phyloP scores from a whole-genome alignment of 2,113 vertebrate genomes.

The Sprattus sprattus region DNA sequence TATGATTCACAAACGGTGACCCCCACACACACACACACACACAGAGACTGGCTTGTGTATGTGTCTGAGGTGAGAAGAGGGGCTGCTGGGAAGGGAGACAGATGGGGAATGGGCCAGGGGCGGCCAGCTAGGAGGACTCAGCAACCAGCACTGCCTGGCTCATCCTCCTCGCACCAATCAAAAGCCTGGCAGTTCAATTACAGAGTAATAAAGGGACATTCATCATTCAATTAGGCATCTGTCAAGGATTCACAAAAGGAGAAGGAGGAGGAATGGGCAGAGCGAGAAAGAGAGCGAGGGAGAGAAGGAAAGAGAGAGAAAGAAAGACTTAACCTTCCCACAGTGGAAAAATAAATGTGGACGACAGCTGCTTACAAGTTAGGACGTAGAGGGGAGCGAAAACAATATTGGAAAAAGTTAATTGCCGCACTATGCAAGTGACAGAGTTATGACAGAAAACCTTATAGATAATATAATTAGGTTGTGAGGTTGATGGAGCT shows the following conservation, averaged over 20 bases:
- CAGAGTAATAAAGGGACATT: conserved; percentile 97
- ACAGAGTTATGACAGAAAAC: conserved; percentile 53
- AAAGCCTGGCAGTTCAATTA: conserved; percentile 90
- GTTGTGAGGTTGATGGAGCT: conserved; percentile 12
- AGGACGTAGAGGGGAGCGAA: conserved; percentile 6
- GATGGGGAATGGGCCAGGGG: conserved; percentile 86
- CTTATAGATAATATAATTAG: conserved; percentile 46
- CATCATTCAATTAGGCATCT: conserved; percentile 99
- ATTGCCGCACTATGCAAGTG: conserved; percentile 45
- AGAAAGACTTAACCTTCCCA: not conserved
- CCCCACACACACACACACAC: conserved; percentile 20
- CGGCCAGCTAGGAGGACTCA: conserved; percentile 77
- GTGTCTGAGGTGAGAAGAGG: conserved; percentile 64
- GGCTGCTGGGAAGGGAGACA: conserved; percentile 79
- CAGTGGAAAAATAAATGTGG: conserved; percentile 7
- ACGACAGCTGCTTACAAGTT: conserved; percentile 9
- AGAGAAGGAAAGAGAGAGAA: not conserved
- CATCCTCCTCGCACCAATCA: conserved; percentile 81
- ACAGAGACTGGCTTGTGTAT: conserved; percentile 17
- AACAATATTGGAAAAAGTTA: conserved; percentile 53
- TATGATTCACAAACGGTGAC: conserved; percentile 67
- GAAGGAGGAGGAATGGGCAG: conserved; percentile 75
- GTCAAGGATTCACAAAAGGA: conserved; percentile 89
- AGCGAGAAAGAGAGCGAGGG: not conserved
- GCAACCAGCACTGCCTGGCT: conserved; percentile 19